Evolutionary conservation across 1,140 invertebrate genomes (phyloP), one percentile per base, ranked within the genome.

Genomic region (Steinernema khuongi): DNA sequence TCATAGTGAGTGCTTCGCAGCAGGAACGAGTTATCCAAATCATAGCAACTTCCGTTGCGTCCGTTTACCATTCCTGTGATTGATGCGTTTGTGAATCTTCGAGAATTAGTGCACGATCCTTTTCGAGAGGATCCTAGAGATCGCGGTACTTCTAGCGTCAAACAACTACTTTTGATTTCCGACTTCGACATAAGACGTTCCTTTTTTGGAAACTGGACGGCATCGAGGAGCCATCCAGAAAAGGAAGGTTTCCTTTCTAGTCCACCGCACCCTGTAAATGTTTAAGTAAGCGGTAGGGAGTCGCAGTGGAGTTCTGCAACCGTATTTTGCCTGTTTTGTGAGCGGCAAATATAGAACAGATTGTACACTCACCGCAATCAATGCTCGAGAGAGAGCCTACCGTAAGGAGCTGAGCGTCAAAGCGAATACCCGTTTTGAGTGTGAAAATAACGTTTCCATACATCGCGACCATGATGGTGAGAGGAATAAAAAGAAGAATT

Each of bases 381-480:
- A 77, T 76, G 19, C 74, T 72, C n/a, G 60, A 36, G 33, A 71
- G 70, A 17, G 74, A 70, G 4, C 71, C 69, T 0, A 68, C 66
- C 14, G 74, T 60, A 22, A 60, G 50, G 14, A 60, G 50, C 26
- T 60, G 74, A 66, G 74, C 68, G 50, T 79, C 78, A 41, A 70
- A 74, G 22, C 74, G 75, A n/a, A 79, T 79, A 31, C 71, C 78
- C 26, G 50, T 79, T 22, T 79, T 75, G n/a, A 79, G 70, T 4
- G 78, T 79, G 60, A 60, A 77, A 32, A 79, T 79, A 17, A 79
- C 78, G 30, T 78, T 68, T 11, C 78, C 77, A 60, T 79, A 79
- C 2, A 79, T 50, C 17, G 43, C 72, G 31, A 79, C 70, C 78
- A 79, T 79, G 36, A 79, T 29, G 1, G 60, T 44, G 2, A 79